Percentiles rank a stretch among this genome's conserved stretches.
Evolutionary conservation across 2,113 vertebrate species (phyloP).

Genomic region (Passer montanus): DNA sequence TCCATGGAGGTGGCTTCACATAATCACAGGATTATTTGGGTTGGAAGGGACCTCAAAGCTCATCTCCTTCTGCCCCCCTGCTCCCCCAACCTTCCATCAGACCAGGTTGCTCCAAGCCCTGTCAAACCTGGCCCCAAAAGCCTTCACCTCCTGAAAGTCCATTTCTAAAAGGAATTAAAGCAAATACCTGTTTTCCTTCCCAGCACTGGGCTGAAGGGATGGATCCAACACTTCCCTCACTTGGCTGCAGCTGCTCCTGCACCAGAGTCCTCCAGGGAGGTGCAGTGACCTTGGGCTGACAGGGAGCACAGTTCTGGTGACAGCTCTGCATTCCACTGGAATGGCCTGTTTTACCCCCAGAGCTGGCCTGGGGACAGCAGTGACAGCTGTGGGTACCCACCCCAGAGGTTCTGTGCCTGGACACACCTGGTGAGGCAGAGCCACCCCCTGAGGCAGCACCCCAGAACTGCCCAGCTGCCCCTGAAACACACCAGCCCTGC

Average conservation of each 20-base stretch:
- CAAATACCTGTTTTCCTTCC: neutral
- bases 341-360: neutral
- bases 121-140: neutral
- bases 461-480: neutral
- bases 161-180: neutral
- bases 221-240: neutral
- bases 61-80: neutral
- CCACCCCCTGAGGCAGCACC: neutral
- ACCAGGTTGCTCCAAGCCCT: neutral
- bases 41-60: neutral
- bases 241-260: neutral
- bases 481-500: rapidly evolving
- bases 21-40: neutral
- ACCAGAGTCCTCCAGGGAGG: neutral
- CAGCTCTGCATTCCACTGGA: neutral
- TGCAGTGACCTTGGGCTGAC: rapidly evolving
- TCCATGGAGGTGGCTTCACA: too few relatives aligned
- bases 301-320: neutral
- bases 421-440: neutral
- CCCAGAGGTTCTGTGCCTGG: neutral
- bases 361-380: neutral
- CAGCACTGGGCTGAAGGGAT: neutral
- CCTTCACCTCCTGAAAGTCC: neutral
- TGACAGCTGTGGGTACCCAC: neutral
- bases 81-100: neutral